phyloP scores from a whole-genome alignment of 2,797 vertebrate species.

The Sebastes oblongus region DNA sequence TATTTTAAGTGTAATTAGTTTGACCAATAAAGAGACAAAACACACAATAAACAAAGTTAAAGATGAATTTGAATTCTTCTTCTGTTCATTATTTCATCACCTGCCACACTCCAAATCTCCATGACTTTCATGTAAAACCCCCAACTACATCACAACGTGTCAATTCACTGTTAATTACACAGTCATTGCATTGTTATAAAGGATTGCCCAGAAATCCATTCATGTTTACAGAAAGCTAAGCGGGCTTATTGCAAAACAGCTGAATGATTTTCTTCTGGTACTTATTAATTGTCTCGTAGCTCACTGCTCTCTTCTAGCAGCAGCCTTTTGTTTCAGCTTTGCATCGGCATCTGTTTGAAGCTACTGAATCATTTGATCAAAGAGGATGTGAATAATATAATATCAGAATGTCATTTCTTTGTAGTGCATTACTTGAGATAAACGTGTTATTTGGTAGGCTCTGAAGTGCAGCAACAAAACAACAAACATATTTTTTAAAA shows the following conservation, averaged over 20 bases:
- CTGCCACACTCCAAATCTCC: neutral
- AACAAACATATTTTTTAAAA: neutral
- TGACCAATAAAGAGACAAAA: no score
- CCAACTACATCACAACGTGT: slow-evolving; percentile 48
- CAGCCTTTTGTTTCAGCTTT: slow-evolving; percentile 66
- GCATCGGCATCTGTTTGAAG: slow-evolving; percentile 33
- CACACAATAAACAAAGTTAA: no score
- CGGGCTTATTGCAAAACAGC: slow-evolving; percentile 3
- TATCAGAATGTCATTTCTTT: neutral
- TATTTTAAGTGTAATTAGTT: no score
- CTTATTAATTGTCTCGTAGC: neutral
- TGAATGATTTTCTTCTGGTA: slow-evolving; percentile 30
- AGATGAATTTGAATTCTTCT: neutral
- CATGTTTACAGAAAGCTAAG: slow-evolving; percentile 9
- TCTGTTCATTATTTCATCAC: neutral
- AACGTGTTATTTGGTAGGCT: neutral
- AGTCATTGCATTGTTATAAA: slow-evolving; percentile 55
- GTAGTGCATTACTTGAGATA: neutral
- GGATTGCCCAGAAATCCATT: neutral
- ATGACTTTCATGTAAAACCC: neutral
- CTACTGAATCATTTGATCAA: neutral
- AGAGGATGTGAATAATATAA: neutral
- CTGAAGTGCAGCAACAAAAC: neutral
- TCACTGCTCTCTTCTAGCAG: slow-evolving; percentile 47
- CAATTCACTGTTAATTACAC: slow-evolving; percentile 65